Base-by-base conservation (phyloP, 2,797 vertebrate genomes). In the Bradypus variegatus region DNA sequence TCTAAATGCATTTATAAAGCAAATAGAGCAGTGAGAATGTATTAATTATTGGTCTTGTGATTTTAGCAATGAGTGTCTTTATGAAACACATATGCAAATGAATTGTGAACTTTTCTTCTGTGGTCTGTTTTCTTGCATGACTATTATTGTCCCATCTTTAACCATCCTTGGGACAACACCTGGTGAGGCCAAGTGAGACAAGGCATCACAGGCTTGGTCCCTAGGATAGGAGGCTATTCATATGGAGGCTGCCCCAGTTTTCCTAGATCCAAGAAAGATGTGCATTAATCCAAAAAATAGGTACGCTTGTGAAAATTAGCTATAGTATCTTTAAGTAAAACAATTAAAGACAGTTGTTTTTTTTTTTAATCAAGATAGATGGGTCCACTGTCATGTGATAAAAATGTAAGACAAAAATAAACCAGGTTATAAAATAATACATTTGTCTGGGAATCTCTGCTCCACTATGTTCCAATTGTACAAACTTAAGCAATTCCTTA, bases 321-420 rank as follows among this genome's bases (percentile, higher is more conserved):
- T 80, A 72, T 79, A 67, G 53, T 53, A 84, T 72, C 73, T 79
- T 89, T 55, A 86, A 50, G 31, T 53, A 83, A 90, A 94, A 86
- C 18, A 80, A 79, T 2, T 55, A 21, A 91, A 81, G 69, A 53
- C 16, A 38, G 48, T 92, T 91, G 65, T 80, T 88, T 38, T 91
- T 94, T 91, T 65, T 18, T 55, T 19, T 33, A 88, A 93, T n/a
- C 33, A 55, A 79, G 86, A 85, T 50, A 58, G 45, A 50, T 65
- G 53, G 73, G 45, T 27, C 91, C 38, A 79, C 50, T 65, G n/a
- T 9, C 38, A 18, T 50, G 21, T 62, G 69, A 53, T 88, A 78
- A 94, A 93, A 90, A n/a, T 19, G 48, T 10, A 41, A 84, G 64
- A 88, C 67, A 88, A 90, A 67, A 78, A 70, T 62, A 21, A 41